Percentiles rank a stretch among this genome's conserved stretches.
These are phyloP conservation scores for Drosophila teissieri DNA, from an alignment of 1,140 invertebrate genomes.

Conservation along the genomic window DNA sequence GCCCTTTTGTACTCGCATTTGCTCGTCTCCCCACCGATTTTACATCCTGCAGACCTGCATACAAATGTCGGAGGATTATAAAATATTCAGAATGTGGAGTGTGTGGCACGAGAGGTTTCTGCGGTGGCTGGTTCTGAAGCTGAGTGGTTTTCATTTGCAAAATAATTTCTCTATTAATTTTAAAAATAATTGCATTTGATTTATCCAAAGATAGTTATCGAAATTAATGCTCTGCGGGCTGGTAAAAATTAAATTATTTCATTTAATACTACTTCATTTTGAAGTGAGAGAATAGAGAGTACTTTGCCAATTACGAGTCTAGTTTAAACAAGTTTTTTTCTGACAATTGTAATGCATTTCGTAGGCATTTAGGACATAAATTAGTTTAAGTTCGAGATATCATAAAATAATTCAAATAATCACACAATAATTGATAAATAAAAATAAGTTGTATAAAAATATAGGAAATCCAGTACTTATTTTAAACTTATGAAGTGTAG, in stretches of 20 bases:
- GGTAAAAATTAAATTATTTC: slow-evolving; percentile 8
- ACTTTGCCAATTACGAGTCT: not conserved
- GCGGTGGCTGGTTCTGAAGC: slow-evolving; percentile 14
- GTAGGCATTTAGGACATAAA: too few species aligned
- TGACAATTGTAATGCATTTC: not conserved
- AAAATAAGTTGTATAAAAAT: too few species aligned
- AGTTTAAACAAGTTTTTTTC: not conserved
- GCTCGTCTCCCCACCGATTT: slow-evolving; percentile 3
- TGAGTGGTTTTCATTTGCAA: slow-evolving; percentile 15
- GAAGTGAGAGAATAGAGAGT: not conserved
- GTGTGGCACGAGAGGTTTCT: slow-evolving; percentile 9
- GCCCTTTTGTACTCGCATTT: slow-evolving; percentile 52
- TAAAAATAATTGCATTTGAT: slow-evolving; percentile 31
- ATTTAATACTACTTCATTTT: not conserved
- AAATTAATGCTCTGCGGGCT: not conserved
- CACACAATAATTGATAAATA: too few species aligned
- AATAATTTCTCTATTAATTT: slow-evolving; percentile 27
- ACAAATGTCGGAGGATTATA: slow-evolving; percentile 38
- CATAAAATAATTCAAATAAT: too few species aligned
- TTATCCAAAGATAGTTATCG: not conserved
- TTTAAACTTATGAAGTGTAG: too few species aligned
- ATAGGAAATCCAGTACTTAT: too few species aligned
- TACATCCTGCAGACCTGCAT: slow-evolving; percentile 22
- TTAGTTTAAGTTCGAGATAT: too few species aligned
- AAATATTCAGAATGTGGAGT: slow-evolving; percentile 32